Conservation (phyloP, 2,888 invertebrate species). For the Gibbula magus region DNA sequence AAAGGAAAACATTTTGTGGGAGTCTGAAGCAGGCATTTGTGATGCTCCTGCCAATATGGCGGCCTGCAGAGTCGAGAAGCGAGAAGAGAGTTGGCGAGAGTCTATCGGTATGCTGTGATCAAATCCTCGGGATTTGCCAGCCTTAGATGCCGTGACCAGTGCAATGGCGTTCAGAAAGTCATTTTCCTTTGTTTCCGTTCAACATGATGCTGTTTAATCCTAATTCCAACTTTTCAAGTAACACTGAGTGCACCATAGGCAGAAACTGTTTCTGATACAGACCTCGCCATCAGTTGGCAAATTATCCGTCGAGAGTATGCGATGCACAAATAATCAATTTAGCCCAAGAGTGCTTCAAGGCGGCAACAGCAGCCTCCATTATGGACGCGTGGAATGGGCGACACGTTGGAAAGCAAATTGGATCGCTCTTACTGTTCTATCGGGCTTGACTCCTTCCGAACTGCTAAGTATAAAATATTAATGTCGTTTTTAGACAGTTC, state of each 20-base stretch:
- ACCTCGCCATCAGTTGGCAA: conserved; percentile 21
- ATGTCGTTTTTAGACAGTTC: conserved; percentile 19
- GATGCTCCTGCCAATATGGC: conserved; percentile 4
- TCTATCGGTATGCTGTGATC: conserved; percentile 2
- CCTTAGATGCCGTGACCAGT: not conserved
- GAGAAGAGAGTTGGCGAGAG: conserved; percentile 21
- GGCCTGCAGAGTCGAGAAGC: not conserved
- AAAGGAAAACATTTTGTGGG: conserved; percentile 16
- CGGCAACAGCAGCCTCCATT: conserved; percentile 1
- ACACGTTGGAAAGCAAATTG: conserved; percentile 21
- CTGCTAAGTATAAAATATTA: conserved; percentile 16
- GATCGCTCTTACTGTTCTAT: not conserved
- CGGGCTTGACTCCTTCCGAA: not conserved
- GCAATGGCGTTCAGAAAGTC: not conserved
- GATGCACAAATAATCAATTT: conserved; percentile 25
- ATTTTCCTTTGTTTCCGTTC: conserved; percentile 7
- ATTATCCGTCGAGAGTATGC: conserved; percentile 9
- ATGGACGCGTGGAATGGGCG: not conserved
- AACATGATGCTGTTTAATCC: not conserved
- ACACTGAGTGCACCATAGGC: not conserved
- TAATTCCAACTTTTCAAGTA: conserved; percentile 10
- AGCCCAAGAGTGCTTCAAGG: conserved; percentile 16
- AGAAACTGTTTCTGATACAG: conserved; percentile 7
- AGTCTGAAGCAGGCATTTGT: not conserved
- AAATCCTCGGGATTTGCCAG: not conserved